These are phyloP conservation scores for Pantherophis alleghaniensis DNA, from an alignment of 2,797 vertebrate species.

Conservation along the genomic window DNA sequence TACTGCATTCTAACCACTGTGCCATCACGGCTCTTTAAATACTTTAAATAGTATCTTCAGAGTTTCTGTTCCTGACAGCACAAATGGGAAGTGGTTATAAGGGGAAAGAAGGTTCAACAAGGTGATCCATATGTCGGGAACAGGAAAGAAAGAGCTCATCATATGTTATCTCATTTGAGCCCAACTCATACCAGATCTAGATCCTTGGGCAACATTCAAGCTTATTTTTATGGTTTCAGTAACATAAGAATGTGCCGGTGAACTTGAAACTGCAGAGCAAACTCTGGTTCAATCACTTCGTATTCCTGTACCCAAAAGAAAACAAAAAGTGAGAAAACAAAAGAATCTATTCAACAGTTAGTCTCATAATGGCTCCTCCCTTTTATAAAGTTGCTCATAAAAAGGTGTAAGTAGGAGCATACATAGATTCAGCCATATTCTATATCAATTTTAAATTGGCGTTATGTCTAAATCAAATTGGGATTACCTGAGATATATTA, in stretches of 20 bases:
- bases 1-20: neutral
- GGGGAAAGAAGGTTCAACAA: fast-evolving
- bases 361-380: neutral
- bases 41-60: slow-evolving; percentile 6
- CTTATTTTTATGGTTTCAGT: neutral
- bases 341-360: neutral
- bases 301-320: neutral
- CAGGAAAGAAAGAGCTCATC: slow-evolving; percentile 7
- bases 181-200: neutral
- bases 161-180: neutral
- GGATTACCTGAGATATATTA: neutral
- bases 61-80: neutral
- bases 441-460: neutral
- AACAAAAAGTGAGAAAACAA: neutral
- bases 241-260: neutral
- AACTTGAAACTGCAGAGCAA: neutral
- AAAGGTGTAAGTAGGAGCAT: neutral
- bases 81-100: neutral
- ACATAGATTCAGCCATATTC: neutral
- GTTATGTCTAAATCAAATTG: neutral
- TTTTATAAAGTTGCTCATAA: neutral
- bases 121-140: neutral
- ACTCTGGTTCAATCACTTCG: neutral
- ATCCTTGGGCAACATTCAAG: neutral
- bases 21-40: too few species aligned